A percentile compares a stretch with the other conserved stretches of the same genome.
Conservation (phyloP, 1,140 invertebrate genomes). For the Tachypleus tridentatus region DNA sequence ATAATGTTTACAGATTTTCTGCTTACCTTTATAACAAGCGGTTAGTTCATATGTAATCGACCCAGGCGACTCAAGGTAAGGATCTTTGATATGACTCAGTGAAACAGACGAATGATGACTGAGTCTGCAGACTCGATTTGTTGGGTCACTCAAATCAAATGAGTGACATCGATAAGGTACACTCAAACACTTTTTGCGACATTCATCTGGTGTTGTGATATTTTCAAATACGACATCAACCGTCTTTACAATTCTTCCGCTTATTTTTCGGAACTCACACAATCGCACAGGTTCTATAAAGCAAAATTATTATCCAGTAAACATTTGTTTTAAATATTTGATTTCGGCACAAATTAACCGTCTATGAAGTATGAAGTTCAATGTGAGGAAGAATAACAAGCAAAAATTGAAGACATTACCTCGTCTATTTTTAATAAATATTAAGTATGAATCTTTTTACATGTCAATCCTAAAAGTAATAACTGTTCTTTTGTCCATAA, state of each 20-base stretch:
- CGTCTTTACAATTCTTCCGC: slow-evolving; percentile 76
- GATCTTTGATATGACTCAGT: slow-evolving; percentile 68
- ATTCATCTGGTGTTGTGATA: slow-evolving; percentile 67
- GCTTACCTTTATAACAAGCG: slow-evolving; percentile 68
- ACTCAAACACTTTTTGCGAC: slow-evolving; percentile 69
- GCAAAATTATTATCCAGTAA: no score
- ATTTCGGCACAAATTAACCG: no score
- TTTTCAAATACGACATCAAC: slow-evolving; percentile 81
- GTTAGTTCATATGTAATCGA: slow-evolving; percentile 72
- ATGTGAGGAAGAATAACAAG: no score
- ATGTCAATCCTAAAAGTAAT: no score
- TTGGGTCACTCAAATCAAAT: slow-evolving; percentile 84
- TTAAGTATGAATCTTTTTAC: no score
- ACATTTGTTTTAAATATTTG: no score
- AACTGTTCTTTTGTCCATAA: no score
- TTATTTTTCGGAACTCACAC: slow-evolving; percentile 82
- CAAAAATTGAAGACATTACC: no score
- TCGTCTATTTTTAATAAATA: no score
- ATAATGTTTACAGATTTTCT: neutral
- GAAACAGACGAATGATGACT: slow-evolving; percentile 84
- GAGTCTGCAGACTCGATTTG: slow-evolving; percentile 78
- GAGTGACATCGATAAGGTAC: slow-evolving; percentile 77
- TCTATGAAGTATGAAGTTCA: no score
- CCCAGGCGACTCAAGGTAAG: slow-evolving; percentile 77
- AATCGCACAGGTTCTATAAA: slow-evolving; percentile 34